Evolutionary conservation across 2,113 vertebrate species (phyloP), one percentile per base, ranked within the genome.

Genomic region (Chamaea fasciata): DNA sequence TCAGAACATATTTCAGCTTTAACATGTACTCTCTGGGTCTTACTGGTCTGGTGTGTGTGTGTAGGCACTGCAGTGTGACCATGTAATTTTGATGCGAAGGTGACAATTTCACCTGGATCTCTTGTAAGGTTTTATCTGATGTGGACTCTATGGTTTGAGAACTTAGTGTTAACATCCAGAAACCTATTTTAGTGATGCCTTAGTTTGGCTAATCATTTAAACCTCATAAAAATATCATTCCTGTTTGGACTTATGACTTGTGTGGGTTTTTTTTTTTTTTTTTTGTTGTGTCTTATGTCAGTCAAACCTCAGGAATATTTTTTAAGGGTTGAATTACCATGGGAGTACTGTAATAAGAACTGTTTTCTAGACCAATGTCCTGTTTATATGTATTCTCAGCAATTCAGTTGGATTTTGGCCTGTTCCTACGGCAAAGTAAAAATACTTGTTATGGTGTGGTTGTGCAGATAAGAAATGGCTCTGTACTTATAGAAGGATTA

Each of bases 21-120:
- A n/a, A 3, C 0, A 0, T 53, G 44, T 44, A 0, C 37, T 94
- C 0, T 3, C 23, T 15, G 6, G 63, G 26, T 57, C n/a, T 41
- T 9, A 22, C 6, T 19, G 7, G 4, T 31, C 24, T 13, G 37
- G 27, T 52, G 15, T 19, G 4, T 22, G 49, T 52, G 15, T 49
- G 1, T 17, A 64, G 57, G 49, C 13, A 16, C 37, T 37, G 67
- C 57, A 9, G 12, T 37, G 20, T 33, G 56, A 24, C 1, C 1
- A 3, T 39, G 47, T 55, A 30, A 56, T 73, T 82, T 70, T 82
- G 27, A 24, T 67, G 27, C 37, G 50, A 35, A 57, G 28, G 6
- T 37, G 39, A 10, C 41, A 27, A 1, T 53, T 64, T 73, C 41
- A 17, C 27, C 10, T 23, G 9, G 11, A 24, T 74, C n/a, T 65